Conservation (phyloP, 2,797 vertebrate genomes). For the Microhierax caerulescens region DNA sequence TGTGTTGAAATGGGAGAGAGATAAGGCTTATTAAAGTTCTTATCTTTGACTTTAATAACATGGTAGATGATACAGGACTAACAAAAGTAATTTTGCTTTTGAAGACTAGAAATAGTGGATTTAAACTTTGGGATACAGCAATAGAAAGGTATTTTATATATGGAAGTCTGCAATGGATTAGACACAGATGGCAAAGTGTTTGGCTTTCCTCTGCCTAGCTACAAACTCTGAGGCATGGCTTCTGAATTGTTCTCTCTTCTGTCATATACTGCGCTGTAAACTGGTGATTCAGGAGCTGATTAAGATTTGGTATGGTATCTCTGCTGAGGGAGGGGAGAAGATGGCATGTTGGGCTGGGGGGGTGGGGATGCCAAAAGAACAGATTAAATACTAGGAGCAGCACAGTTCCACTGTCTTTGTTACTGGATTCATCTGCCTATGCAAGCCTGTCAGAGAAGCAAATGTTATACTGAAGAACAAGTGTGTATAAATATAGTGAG, state of each 20-base stretch:
- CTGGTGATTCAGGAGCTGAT: neutral
- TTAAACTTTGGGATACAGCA: constrained; percentile 26
- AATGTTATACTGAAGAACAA: neutral
- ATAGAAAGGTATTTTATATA: neutral
- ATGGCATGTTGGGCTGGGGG: neutral
- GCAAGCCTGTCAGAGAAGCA: neutral
- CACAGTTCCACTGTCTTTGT: neutral
- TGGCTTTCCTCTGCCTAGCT: neutral
- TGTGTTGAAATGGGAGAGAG: constrained; percentile 65
- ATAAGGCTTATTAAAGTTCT: constrained; percentile 93
- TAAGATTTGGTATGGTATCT: neutral
- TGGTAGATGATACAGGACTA: constrained; percentile 60
- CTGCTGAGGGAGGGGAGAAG: neutral
- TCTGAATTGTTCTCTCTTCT: neutral
- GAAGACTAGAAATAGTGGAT: constrained; percentile 44
- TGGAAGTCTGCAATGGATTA: neutral
- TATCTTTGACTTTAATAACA: constrained; percentile 84
- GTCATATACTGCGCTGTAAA: neutral
- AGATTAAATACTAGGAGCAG: neutral
- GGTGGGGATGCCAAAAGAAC: neutral
- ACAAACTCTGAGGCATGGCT: neutral
- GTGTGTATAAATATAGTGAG: neutral
- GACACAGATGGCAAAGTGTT: neutral
- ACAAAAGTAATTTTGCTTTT: constrained; percentile 71
- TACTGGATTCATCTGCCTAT: neutral